These are phyloP conservation scores for Sitophilus oryzae DNA, from an alignment of 1,140 invertebrate genomes.

Conservation along the genomic window DNA sequence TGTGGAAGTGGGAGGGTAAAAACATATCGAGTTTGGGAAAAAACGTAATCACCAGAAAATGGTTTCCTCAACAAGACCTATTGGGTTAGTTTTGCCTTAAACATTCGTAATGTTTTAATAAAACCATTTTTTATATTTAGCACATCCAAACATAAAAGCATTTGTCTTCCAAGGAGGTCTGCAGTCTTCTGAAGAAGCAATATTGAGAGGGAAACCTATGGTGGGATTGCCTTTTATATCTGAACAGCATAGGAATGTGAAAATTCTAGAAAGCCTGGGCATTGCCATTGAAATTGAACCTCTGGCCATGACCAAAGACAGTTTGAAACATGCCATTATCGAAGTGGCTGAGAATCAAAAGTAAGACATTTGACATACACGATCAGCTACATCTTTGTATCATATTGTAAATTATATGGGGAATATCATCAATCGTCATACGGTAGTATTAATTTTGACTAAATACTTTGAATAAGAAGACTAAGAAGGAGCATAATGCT, in stretches of 20 bases:
- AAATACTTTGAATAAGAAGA: no score
- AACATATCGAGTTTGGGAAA: conserved; percentile 49
- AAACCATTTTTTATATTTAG: conserved; percentile 21
- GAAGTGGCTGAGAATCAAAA: conserved; percentile 4
- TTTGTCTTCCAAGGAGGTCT: conserved; percentile 51
- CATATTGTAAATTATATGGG: no score
- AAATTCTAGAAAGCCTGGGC: conserved; percentile 21
- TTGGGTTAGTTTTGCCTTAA: conserved; percentile 46
- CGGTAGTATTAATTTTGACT: no score
- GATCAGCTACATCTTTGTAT: no score
- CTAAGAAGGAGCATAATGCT: no score
- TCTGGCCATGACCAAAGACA: neutral
- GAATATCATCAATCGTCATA: no score
- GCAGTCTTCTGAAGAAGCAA: conserved; percentile 47
- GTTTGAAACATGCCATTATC: conserved; percentile 4
- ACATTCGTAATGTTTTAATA: neutral
- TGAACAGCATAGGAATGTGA: conserved; percentile 38
- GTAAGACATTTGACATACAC: conserved; percentile 2
- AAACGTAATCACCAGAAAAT: conserved; percentile 58
- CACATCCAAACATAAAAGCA: conserved; percentile 38
- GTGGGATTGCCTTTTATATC: conserved; percentile 42
- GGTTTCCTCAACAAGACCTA: conserved; percentile 66
- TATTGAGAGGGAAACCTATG: conserved; percentile 48
- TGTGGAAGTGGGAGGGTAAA: conserved; percentile 54
- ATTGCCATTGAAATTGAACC: conserved; percentile 28